A percentile compares a stretch with the other conserved stretches of the same genome.
phyloP scores from a whole-genome alignment of 2,797 vertebrate genomes.

The Hemitrygon akajei region DNA sequence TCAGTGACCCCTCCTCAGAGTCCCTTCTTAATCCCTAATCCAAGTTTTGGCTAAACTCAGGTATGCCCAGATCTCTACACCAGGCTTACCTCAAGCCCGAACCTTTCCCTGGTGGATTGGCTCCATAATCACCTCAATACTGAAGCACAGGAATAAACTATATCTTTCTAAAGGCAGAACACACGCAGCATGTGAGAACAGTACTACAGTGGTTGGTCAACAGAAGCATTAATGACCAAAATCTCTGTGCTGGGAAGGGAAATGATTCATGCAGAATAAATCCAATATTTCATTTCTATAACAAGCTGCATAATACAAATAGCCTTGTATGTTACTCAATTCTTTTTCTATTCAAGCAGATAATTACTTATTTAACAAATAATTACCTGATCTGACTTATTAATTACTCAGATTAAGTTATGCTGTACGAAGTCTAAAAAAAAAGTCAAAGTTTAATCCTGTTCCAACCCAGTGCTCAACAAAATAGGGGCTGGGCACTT shows the following conservation, averaged over 20 bases:
- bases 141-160: not conserved
- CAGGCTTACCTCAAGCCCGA: not conserved
- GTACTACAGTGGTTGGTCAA: not conserved
- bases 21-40: too few relatives aligned
- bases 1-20: not conserved
- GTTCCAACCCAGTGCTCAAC: not conserved
- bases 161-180: not conserved
- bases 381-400: constrained; percentile 9
- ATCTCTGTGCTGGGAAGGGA: not conserved
- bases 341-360: not conserved
- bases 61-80: not conserved
- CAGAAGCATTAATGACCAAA: not conserved
- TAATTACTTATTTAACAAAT: constrained; percentile 20
- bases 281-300: not conserved
- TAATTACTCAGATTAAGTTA: constrained; percentile 17
- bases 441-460: not conserved
- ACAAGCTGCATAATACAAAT: not conserved
- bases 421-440: not conserved
- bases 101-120: not conserved
- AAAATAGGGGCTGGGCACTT: not conserved
- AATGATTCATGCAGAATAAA: not conserved
- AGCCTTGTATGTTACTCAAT: not conserved
- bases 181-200: not conserved
- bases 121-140: not conserved
- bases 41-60: too few relatives aligned